Evolutionary conservation across 2,888 invertebrate species (phyloP).

Genomic region (Drosophila imparisetae): DNA sequence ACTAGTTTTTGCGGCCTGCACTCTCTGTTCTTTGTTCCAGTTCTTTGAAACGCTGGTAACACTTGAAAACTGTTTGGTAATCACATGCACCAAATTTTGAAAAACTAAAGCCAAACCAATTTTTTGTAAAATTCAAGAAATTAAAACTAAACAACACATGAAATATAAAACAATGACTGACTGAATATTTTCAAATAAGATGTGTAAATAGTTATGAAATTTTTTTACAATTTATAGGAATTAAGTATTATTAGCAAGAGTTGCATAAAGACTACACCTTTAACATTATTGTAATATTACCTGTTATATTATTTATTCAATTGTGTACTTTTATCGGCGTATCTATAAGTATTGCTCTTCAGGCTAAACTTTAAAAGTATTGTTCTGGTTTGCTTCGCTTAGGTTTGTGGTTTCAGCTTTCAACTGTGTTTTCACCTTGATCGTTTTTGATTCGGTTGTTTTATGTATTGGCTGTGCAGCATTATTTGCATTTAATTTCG

Average conservation of each 20-base stretch:
- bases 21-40: not conserved
- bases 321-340: slow-evolving; percentile 4
- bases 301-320: not conserved
- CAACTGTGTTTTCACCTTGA: slow-evolving; percentile 46
- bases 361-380: not conserved
- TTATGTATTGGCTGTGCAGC: slow-evolving; percentile 10
- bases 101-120: slow-evolving; percentile 25
- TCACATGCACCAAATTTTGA: slow-evolving; percentile 36
- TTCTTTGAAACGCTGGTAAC: slow-evolving; percentile 4
- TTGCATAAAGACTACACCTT: slow-evolving; percentile 1
- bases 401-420: slow-evolving; percentile 24
- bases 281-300: not conserved
- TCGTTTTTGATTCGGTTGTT: slow-evolving; percentile 13
- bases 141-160: slow-evolving; percentile 29
- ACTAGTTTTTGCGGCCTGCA: not conserved
- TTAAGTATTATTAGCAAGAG: not conserved
- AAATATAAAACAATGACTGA: slow-evolving; percentile 36
- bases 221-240: not conserved
- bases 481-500: slow-evolving; percentile 13
- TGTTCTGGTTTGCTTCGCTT: slow-evolving; percentile 1
- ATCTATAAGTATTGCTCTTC: slow-evolving; percentile 14
- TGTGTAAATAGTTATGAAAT: not conserved
- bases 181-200: not conserved
- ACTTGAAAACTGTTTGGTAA: slow-evolving; percentile 21
- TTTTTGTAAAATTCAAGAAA: slow-evolving; percentile 22